Conservation (phyloP, 1,140 invertebrate genomes). For the Trichoplusia ni region DNA sequence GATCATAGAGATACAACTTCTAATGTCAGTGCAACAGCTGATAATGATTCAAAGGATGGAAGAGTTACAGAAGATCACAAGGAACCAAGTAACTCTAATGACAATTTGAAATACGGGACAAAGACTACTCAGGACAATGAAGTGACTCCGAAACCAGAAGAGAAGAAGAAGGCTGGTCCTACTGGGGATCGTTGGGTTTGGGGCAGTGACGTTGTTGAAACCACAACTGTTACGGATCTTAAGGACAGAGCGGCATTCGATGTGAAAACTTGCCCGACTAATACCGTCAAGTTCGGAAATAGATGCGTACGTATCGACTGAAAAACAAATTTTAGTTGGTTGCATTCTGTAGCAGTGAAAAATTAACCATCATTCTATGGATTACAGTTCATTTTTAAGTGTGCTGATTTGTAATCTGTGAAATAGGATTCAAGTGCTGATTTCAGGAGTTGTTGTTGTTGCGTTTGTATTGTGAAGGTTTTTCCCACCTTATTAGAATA, state of each 20-base stretch:
- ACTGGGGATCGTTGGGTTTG: conserved; percentile 1
- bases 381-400: too few relatives aligned
- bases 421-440: too few relatives aligned
- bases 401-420: too few relatives aligned
- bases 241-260: background rate
- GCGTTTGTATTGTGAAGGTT: too few relatives aligned
- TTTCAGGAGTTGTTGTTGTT: too few relatives aligned
- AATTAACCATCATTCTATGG: too few relatives aligned
- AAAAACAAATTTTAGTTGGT: too few relatives aligned
- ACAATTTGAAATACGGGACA: background rate
- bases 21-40: background rate
- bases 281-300: background rate
- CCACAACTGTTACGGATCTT: background rate
- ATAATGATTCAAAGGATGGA: background rate
- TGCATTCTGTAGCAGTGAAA: too few relatives aligned
- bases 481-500: too few relatives aligned
- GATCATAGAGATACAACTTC: background rate
- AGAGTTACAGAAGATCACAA: background rate
- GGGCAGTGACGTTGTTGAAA: background rate
- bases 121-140: background rate
- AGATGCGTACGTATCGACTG: background rate
- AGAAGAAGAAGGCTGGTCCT: background rate
- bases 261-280: background rate
- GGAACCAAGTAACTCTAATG: background rate
- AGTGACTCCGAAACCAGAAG: background rate